Conservation (phyloP, 2,888 invertebrate species). For the Nysson spinosus region DNA sequence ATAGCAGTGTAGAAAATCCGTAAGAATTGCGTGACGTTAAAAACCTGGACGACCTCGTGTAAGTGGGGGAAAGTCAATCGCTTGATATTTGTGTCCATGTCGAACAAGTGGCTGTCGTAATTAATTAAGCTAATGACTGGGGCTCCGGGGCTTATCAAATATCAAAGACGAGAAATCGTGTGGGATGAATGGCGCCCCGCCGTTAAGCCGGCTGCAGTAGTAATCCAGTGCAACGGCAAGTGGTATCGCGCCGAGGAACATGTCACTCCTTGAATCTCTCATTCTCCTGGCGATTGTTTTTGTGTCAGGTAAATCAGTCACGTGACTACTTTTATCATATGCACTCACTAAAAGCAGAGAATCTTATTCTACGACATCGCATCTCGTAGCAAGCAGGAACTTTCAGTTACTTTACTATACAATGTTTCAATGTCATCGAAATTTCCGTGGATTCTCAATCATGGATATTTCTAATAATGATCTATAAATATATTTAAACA, state of each 20-base stretch:
- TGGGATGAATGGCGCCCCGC: conserved; percentile 61
- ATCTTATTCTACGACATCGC: too few species aligned
- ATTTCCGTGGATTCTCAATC: too few species aligned
- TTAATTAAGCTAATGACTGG: conserved; percentile 58
- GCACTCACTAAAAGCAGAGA: too few species aligned
- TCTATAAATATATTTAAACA: background rate
- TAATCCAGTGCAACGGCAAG: conserved; percentile 63
- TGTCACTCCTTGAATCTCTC: conserved; percentile 52
- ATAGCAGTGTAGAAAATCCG: too few species aligned
- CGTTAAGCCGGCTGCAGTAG: conserved; percentile 64
- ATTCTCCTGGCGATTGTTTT: conserved; percentile 50
- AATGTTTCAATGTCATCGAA: too few species aligned
- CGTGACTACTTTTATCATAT: conserved; percentile 5
- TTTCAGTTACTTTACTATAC: too few species aligned
- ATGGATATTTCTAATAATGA: background rate
- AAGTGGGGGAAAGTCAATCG: background rate
- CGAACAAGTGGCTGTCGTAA: conserved; percentile 35
- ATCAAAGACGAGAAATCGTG: conserved; percentile 60
- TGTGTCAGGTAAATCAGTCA: conserved; percentile 55
- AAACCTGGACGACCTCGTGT: too few species aligned
- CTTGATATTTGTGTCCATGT: background rate
- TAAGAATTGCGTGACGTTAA: too few species aligned
- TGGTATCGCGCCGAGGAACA: conserved; percentile 52
- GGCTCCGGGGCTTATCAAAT: conserved; percentile 48
- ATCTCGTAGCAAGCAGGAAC: too few species aligned